phyloP scores from a whole-genome alignment of 64 coral and sea anemone genomes.

The Dendronephthya gigantea region DNA sequence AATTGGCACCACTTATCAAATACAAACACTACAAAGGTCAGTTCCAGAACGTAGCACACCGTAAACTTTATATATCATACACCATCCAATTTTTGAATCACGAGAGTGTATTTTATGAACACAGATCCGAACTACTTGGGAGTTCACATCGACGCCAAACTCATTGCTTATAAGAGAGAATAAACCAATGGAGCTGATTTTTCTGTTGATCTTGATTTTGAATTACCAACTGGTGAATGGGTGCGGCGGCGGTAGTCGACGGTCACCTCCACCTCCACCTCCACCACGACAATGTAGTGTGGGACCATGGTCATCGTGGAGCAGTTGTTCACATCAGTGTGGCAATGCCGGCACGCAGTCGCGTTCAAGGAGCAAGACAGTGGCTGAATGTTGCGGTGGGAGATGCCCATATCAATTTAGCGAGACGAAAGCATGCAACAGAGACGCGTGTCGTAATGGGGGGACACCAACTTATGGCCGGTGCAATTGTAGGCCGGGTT shows the following conservation, averaged over 20 bases:
- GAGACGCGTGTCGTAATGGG: conserved; percentile 41
- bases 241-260: background rate
- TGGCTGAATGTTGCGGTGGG: conserved; percentile 19
- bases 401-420: conserved; percentile 18
- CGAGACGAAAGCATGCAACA: conserved; percentile 37
- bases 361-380: conserved; percentile 8
- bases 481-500: conserved; percentile 46
- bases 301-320: conserved; percentile 32
- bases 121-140: no score
- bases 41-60: no score
- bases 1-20: no score
- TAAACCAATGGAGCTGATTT: no score
- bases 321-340: conserved; percentile 46
- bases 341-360: conserved; percentile 41
- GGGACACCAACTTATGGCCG: conserved; percentile 34
- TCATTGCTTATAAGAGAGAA: no score
- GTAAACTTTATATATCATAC: no score
- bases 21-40: no score
- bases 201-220: no score
- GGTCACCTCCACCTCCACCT: conserved; percentile 18
- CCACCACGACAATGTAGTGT: conserved; percentile 27
- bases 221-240: no score
- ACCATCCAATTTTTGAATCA: no score
- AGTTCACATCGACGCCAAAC: no score
- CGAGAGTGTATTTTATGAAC: background rate